Conservation (phyloP, 2,888 invertebrate genomes). For the Leucophenga montana region DNA sequence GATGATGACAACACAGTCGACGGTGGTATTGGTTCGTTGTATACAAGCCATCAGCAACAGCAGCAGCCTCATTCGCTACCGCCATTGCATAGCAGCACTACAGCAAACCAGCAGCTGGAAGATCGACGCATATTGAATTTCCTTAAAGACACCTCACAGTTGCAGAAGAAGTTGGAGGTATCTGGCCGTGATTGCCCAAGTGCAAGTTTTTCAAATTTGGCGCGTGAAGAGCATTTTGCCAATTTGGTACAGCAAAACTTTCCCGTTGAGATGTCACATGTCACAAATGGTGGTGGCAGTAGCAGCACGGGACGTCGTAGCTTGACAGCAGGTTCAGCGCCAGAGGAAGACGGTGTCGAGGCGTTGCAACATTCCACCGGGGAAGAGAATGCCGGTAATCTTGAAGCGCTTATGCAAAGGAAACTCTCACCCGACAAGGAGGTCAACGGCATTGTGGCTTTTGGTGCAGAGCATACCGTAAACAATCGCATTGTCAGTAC, state of each 20-base stretch:
- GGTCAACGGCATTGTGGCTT: constrained; percentile 62
- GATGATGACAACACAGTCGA: constrained; percentile 65
- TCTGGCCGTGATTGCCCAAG: constrained; percentile 72
- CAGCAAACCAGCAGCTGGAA: constrained; percentile 68
- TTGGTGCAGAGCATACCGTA: constrained; percentile 32
- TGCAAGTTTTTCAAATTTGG: constrained; percentile 72
- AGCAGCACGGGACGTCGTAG: constrained; percentile 26
- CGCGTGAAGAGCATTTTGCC: constrained; percentile 73
- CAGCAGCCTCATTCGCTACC: constrained; percentile 44
- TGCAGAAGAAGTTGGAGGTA: constrained; percentile 72
- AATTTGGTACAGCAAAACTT: constrained; percentile 73
- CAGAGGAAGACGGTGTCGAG: constrained; percentile 57
- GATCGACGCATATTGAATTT: constrained; percentile 73
- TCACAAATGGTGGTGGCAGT: constrained; percentile 41
- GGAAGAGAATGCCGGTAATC: constrained; percentile 67
- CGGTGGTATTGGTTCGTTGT: constrained; percentile 57
- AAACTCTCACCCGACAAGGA: constrained; percentile 73
- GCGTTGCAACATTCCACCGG: constrained; percentile 31
- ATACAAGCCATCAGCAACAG: constrained; percentile 33
- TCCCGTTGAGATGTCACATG: constrained; percentile 58
- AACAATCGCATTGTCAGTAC: constrained; percentile 55
- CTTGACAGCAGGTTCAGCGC: constrained; percentile 45
- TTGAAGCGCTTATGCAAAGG: constrained; percentile 70
- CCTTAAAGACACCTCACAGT: constrained; percentile 72
- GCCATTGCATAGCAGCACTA: constrained; percentile 40